phyloP scores from a whole-genome alignment of 2,888 invertebrate species.

The Bimastos eiseni region DNA sequence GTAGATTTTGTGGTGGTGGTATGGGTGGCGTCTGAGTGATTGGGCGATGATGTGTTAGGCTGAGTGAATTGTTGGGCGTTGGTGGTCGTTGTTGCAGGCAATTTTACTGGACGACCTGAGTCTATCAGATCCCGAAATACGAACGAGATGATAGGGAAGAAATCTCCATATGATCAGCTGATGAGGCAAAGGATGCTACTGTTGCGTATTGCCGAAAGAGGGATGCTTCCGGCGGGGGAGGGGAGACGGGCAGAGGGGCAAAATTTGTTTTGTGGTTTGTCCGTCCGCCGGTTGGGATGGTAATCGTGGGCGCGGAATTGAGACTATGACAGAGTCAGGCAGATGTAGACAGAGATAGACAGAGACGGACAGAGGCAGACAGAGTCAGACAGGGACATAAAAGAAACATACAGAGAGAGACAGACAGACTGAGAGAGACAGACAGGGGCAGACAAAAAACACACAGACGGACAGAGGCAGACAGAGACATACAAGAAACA shows the following conservation, averaged over 20 bases:
- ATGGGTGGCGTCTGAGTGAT: no score
- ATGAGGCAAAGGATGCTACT: neutral
- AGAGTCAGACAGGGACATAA: neutral
- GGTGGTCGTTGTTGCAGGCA: no score
- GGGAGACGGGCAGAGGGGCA: neutral
- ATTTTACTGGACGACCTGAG: neutral
- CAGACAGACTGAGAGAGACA: no score
- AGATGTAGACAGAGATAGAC: neutral
- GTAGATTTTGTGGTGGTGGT: no score
- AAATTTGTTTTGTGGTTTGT: neutral
- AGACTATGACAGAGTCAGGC: neutral
- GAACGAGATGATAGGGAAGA: neutral
- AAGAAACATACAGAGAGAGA: neutral
- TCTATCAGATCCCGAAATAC: neutral
- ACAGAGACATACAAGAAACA: neutral
- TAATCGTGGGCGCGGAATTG: neutral
- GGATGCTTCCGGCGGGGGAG: neutral
- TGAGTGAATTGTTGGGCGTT: no score
- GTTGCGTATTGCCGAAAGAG: no score
- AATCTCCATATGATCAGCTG: neutral
- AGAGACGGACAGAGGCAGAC: neutral
- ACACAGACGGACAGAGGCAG: neutral
- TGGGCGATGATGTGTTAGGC: no score
- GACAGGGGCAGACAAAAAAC: neutral
- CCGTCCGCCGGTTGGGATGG: neutral